Evolutionary conservation across 2,888 invertebrate species (phyloP), one percentile per base, ranked within the genome.

Genomic region (Bimastos eiseni): DNA sequence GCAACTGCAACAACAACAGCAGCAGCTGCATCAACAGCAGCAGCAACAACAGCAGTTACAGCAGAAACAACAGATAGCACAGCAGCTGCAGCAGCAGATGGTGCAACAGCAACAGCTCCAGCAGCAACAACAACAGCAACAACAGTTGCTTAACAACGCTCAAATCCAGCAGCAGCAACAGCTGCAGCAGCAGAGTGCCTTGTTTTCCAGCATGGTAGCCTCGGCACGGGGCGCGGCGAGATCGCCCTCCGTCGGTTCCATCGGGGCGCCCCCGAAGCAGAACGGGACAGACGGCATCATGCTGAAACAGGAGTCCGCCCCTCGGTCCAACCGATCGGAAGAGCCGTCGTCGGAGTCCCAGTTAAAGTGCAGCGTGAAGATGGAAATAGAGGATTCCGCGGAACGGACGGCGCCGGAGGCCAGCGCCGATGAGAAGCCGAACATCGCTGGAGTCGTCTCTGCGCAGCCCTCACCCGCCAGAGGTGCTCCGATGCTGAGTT

Each of bases 301-400:
- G 24, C 36, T 86, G 36, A 86, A 86, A 37, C 86, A 86, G 5
- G 86, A 86, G 86, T 21, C 37, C 5, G 21, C 86, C 8, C 37
- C 86, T 19, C 86, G 36, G 34, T 37, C 37, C 24, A 86, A 34
- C 34, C 36, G 37, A 17, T 36, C 86, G 15, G 86, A 84, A 19
- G 84, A 86, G 24, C 34, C 34, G 8, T 34, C 34, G 19, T 24
- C 19, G 36, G 86, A 86, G 21, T 13, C 8, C 11, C 86, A 36
- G 86, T 24, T 86, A 5, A 86, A 86, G 37, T 86, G 36, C n/a
- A 86, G 11, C 30, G 86, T 86, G n/a, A 86, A 86, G 86, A 86
- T 86, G 86, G 37, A 86, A 15, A 37, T 36, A 17, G 86, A 86
- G 1, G 86, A 86, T 36, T 17, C 8, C 17, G 36, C 17, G 86